Evolutionary conservation across 2,888 invertebrate genomes (phyloP), one percentile per base, ranked within the genome.

Genomic region (Tridacna gigas): DNA sequence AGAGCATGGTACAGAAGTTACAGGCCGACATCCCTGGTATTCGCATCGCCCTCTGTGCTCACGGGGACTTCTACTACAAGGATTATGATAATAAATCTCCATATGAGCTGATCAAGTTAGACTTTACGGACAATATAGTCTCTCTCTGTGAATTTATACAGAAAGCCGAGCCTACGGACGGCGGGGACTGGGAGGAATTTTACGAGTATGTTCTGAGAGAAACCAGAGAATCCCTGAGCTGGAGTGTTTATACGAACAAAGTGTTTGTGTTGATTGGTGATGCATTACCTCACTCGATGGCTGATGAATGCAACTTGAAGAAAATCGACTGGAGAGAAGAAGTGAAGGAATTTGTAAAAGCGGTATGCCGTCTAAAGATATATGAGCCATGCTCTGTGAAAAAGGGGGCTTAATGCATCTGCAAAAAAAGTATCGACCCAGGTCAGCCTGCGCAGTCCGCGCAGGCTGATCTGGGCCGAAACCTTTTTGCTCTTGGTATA

Each of bases 1-100:
- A 80, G 63, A 75, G 75, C 63, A 80, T 80, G 80, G 80, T 80
- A 9, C 80, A 80, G 22, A 22, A 47, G n/a, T 45, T 80, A 22
- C 75, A 80, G 56, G 74, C 80, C 0, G 80, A 80, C 37, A 76
- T 80, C 28, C 76, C 80, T 0, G 90, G 88, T 22, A 91, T 94
- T 51, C 89, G 91, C 28, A 91, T 94, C n/a, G 90, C 92, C 13
- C 89, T 94, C 22, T 88, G 93, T 45, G 94, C 94, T 25, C 94
- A 94, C 76, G 94, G 94, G 0, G 93, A 91, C 45, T 91, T 90
- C 20, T 91, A 91, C 78, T 89, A 90, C 15, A 86, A 90, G 77
- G 89, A 90, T 73, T 90, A 86, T 45, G 90, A 91, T 69, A 77
- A 74, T 47, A 73, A 61, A 20, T 66, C 63, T 45, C 67, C 74